Evolutionary conservation across 30 jellyfish, hydroid and myxozoan species (phyloP), one percentile per base, ranked within the genome.

Genomic region (Morbakka virulenta): DNA sequence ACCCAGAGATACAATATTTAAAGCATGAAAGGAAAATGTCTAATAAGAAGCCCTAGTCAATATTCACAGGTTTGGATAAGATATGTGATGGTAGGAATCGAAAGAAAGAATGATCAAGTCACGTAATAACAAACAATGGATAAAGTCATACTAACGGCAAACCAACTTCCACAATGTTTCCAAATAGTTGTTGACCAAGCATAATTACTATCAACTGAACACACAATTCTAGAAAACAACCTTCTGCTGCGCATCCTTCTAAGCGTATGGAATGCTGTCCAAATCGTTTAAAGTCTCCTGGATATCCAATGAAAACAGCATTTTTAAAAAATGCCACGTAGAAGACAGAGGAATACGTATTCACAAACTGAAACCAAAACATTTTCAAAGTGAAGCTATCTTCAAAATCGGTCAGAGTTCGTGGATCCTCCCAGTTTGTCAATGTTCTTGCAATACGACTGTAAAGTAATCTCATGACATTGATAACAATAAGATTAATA

Each of bases 351-450:
- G 99, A 95, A 53, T 93, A 93, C 13, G 99, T 93, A 84, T 93
- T 93, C 76, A 82, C 96, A 32, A 93, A 93, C 67, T 93, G 99
- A 72, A 93, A 93, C 99, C 99, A 93, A 72, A 93, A 93, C 99
- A 93, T 93, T 72, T 93, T 93, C 48, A 93, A 79, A 2, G 99
- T 93, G 85, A 93, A 93, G 81, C 97, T 86, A 77, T 93, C 97
- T 67, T 93, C 99, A 86, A 86, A 93, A 53, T 93, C 99, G 0
- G 99, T 93, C 69, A 74, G 83, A 1, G 97, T 93, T 14, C 99
- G 88, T 0, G 99, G 99, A 67, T 93, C 87, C 49, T 93, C 99
- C 99, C 99, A 93, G 77, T 82, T 83, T 2, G 99, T 93, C 49
- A 93, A 49, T 67, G 77, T 93, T 23, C 77, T 85, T 0, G 99